These are phyloP conservation scores for Telmatherina bonti DNA, from an alignment of 2,797 vertebrate species.

Conservation along the genomic window DNA sequence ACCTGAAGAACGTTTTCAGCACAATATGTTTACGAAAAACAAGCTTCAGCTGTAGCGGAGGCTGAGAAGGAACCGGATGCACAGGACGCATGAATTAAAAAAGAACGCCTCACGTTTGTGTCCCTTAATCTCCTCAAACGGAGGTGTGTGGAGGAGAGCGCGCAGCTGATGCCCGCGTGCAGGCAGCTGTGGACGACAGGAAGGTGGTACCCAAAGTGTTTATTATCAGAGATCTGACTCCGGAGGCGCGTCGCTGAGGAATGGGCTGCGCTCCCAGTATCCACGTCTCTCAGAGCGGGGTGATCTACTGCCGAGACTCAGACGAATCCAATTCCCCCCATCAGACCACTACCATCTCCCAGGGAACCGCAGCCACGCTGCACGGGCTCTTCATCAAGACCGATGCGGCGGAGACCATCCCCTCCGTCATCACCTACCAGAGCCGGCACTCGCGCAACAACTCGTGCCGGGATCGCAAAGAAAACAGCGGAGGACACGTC, in stretches of 20 bases:
- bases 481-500: slow-evolving; percentile 82
- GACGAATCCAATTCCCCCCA: slow-evolving; percentile 94
- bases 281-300: slow-evolving; percentile 98
- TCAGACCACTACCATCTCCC: slow-evolving; percentile 91
- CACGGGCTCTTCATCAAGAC: slow-evolving; percentile 94
- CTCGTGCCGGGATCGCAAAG: slow-evolving; percentile 78
- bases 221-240: slow-evolving; percentile 52
- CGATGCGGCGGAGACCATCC: slow-evolving; percentile 91
- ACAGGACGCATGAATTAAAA: slow-evolving; percentile 41
- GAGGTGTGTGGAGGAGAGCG: slow-evolving; percentile 66
- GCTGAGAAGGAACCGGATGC: slow-evolving; percentile 36
- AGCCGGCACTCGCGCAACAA: slow-evolving; percentile 83
- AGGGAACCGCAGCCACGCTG: slow-evolving; percentile 88
- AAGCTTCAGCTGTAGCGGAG: slow-evolving; percentile 19
- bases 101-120: slow-evolving; percentile 10
- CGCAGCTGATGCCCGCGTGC: slow-evolving; percentile 59
- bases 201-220: slow-evolving; percentile 60
- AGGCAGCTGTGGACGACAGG: slow-evolving; percentile 52
- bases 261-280: slow-evolving; percentile 99
- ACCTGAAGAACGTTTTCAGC: not conserved
- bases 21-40: slow-evolving; percentile 26
- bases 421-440: slow-evolving; percentile 88
- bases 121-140: slow-evolving; percentile 65
- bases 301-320: slow-evolving; percentile 97
- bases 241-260: slow-evolving; percentile 71